Evolutionary conservation across 2,797 vertebrate genomes (phyloP), one percentile per base, ranked within the genome.

Genomic region (Sebastes jordani): DNA sequence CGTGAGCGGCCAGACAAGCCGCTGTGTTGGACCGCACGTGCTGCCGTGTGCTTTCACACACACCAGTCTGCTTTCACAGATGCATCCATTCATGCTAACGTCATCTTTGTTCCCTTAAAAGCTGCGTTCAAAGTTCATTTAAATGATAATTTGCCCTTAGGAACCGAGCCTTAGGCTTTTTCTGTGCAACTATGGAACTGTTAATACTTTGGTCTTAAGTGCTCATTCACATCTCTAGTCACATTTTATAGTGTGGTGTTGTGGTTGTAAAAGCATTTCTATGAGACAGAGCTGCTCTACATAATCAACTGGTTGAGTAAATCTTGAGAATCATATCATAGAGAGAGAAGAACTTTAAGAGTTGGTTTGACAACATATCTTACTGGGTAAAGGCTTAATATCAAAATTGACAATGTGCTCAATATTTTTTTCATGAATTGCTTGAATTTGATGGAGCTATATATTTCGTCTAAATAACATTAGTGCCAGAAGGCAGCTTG

Each of bases 91-190:
- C 58, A 72, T 23, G 5, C 62, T 11, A 67, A 75, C 59, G 22
- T 58, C 52, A 23, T 64, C 30, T 66, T 72, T 80, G 49, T 74
- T 72, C 62, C 11, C 22, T 32, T 42, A 64, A 80, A 81, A 64
- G 63, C 71, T 75, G 61, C 7, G 1, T 62, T 71, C 62, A 82
- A 72, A 77, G 66, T 70, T 78, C 16, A 84, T 86, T 65, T 78
- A 82, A 82, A 86, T 86, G 81, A 29, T 71, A 78, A 84, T 86
- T 64, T 58, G 27, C 54, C 64, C 49, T 60, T 11, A 61, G 62
- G 58, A 72, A 67, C 32, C 0, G 32, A 76, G 52, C n/a, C 18
- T 42, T 29, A 11, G 23, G 20, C 25, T 34, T 23, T 49, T 46
- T 20, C 61, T 30, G 46, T 20, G 11, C 9, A 60, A 70, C 63